Base-by-base conservation (phyloP, 2,888 invertebrate species). In the Agrochola lota region DNA sequence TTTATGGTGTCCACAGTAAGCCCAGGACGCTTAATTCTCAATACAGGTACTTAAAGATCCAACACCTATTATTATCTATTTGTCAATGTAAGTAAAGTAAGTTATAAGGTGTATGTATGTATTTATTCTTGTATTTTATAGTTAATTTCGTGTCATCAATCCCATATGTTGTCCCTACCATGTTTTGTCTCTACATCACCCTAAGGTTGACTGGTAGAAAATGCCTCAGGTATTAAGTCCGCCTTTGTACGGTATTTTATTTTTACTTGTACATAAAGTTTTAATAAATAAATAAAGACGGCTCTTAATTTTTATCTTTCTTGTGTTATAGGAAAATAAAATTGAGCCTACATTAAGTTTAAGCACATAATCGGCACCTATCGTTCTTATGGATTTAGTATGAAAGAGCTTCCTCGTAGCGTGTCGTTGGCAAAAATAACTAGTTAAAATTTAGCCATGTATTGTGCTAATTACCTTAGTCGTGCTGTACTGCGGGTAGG, bases 401-500 rank as follows among this genome's bases (percentile, higher is more conserved):
- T 17, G 7, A 0, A n/a, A 12, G 9, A 69, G 15, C 5, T 57
- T 59, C 15, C 17, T 68, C 9, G 17, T 57, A 26, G 9, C 23
- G 23, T 30, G 23, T 35, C 23, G 0, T 30, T 23, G 23, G 30
- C 30, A 68, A 68, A 52, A 15, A 12, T 12, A 23, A 63, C 63
- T 55, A 55, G 5, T 55, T 30, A 23, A 9, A 6, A 9, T 55
- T 9, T 8, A 30, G 52, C 30, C 30, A 6, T 4, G 62, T 40
- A n/a, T 64, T 40, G 7, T 20, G n/a, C 12, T 20, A 69, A 23
- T 68, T 90, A 94, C 95, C 94, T 93, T 94, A 1, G 90, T 55
- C 12, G 90, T 63, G 3, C 86, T 86, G 80, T 94, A 95, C 80
- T 95, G 96, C 40, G 96, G 96, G 81, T 95, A 96, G 2, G 96